A percentile compares a stretch with the other conserved stretches of the same genome.
phyloP scores from a whole-genome alignment of 2,888 invertebrate genomes.

The Agrochola circellaris region DNA sequence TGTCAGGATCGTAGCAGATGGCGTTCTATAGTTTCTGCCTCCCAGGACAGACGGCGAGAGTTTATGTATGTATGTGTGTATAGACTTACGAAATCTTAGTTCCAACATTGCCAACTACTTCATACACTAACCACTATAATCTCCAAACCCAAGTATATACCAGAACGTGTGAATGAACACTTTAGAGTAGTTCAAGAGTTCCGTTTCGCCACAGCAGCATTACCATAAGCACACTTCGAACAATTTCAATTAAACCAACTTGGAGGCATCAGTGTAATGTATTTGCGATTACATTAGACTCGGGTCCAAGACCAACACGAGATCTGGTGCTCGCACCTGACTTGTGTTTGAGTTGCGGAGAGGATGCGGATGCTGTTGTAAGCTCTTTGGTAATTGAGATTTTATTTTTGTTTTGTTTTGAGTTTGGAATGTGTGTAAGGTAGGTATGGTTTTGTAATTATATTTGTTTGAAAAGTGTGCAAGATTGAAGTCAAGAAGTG shows the following conservation, averaged over 20 bases:
- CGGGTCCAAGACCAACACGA: conserved; percentile 62
- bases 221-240: conserved; percentile 61
- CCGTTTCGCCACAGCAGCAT: conserved; percentile 36
- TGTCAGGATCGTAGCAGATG: background rate
- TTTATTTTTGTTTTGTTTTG: conserved; percentile 50
- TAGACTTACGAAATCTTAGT: background rate
- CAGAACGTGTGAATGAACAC: conserved; percentile 42
- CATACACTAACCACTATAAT: conserved; percentile 2
- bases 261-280: conserved; percentile 63
- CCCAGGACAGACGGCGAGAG: background rate
- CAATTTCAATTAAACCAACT: conserved; percentile 67
- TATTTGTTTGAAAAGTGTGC: background rate
- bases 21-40: background rate
- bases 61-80: background rate
- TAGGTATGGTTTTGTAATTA: background rate
- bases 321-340: conserved; percentile 59
- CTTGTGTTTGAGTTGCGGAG: conserved; percentile 58
- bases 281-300: conserved; percentile 66
- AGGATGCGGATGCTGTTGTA: conserved; percentile 43
- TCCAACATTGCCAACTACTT: background rate
- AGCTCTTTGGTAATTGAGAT: conserved; percentile 58
- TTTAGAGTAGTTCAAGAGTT: conserved; percentile 39
- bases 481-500: background rate
- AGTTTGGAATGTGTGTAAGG: conserved; percentile 11
- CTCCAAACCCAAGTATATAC: conserved; percentile 27